Evolutionary conservation across 1,140 invertebrate species (phyloP), one percentile per base, ranked within the genome.

Genomic region (Kradibia gibbosae): DNA sequence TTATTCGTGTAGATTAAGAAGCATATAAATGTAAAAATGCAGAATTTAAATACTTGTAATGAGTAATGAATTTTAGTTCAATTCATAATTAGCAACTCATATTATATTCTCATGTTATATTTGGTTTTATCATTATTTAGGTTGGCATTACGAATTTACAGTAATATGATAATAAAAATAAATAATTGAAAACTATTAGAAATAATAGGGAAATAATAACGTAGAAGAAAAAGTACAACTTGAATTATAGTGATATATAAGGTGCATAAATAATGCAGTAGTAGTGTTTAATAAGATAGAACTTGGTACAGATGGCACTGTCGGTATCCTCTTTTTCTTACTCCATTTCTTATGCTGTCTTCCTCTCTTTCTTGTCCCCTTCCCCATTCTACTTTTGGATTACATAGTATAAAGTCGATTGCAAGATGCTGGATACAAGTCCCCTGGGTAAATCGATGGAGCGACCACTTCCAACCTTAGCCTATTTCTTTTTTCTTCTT

Each of bases 401-500:
- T 25, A 42, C 39, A 22, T 25, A 25, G n/a, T 50, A 77, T 65
- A 81, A 15, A 83, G 71, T 82, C 80, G 82, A 82, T 82, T 78
- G 42, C 50, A n/a, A 75, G 80, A 84, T 84, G 83, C 82, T 83
- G 84, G 82, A 86, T 84, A 85, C 84, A 85, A 83, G 83, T 85
- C 84, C 84, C 85, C 85, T 85, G 86, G 85, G 84, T 87, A 84
- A 87, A 86, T 86, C 87, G 87, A 86, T 87, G 84, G 77, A 87
- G 87, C 86, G 74, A 81, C 85, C 85, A 3, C 5, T 65, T 22
- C 31, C 15, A 65, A 65, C 34, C 3, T 36, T 8, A 17, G 10
- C 34, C 11, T 65, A 71, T 71, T 71, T 71, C 36, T 71, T 45
- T 45, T 25, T 71, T 17, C 45, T n/a, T 42, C 34, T 71, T 15